These are phyloP conservation scores for Drosophila neotestacea DNA, from an alignment of 2,888 invertebrate species.

Conservation along the genomic window DNA sequence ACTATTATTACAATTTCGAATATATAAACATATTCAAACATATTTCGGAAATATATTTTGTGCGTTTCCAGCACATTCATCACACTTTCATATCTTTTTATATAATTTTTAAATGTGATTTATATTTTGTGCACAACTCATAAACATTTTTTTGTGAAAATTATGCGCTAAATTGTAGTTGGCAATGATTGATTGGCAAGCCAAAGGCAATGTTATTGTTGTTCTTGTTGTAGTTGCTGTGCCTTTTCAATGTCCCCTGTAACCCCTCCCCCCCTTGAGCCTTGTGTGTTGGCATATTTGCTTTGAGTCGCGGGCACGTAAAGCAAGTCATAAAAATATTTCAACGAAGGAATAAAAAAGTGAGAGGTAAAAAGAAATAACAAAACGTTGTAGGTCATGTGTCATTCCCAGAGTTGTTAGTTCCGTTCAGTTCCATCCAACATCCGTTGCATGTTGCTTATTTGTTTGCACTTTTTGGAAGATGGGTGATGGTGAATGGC, in stretches of 20 bases:
- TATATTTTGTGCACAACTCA: constrained; percentile 28
- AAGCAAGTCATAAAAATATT: constrained; percentile 79
- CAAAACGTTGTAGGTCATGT: constrained; percentile 77
- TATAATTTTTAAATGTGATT: constrained; percentile 22
- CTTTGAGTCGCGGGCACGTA: constrained; percentile 54
- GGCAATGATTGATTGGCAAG: constrained; percentile 74
- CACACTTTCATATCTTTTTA: constrained; percentile 25
- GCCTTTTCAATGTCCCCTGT: neutral
- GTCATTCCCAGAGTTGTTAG: constrained; percentile 66
- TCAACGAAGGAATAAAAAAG: constrained; percentile 56
- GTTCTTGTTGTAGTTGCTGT: neutral
- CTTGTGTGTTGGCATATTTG: constrained; percentile 43
- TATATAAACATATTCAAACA: neutral
- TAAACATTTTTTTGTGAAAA: constrained; percentile 51
- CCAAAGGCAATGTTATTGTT: constrained; percentile 17
- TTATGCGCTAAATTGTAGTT: constrained; percentile 70
- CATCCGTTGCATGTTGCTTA: constrained; percentile 66
- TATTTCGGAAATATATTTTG: neutral
- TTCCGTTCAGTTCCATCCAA: constrained; percentile 33
- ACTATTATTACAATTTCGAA: neutral
- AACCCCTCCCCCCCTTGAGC: neutral
- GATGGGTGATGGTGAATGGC: neutral
- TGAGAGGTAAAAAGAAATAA: constrained; percentile 49
- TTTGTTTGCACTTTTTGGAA: constrained; percentile 66
- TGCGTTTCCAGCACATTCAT: constrained; percentile 29